These are phyloP conservation scores for Myotis findleyi DNA, from an alignment of 2,797 vertebrate species.

Conservation along the genomic window DNA sequence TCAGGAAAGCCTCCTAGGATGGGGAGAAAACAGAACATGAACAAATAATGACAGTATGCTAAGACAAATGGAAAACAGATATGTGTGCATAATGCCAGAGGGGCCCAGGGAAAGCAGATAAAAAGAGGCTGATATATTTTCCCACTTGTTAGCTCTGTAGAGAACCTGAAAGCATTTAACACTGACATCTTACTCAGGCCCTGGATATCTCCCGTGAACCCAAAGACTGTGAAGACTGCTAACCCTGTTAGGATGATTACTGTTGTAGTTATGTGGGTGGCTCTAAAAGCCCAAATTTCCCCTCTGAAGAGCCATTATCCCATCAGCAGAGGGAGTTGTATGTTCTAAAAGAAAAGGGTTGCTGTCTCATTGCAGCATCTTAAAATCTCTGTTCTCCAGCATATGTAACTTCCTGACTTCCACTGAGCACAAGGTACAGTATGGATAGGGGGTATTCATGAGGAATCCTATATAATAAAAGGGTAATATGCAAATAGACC, in stretches of 20 bases:
- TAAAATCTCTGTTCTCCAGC: neutral
- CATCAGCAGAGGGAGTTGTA: no score
- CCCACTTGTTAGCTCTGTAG: neutral
- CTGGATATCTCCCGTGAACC: neutral
- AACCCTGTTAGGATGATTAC: neutral
- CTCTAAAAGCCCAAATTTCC: neutral
- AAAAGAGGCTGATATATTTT: neutral
- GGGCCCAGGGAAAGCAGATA: neutral
- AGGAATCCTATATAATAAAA: neutral
- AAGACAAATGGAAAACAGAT: neutral
- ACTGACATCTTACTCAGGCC: neutral
- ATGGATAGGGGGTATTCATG: neutral
- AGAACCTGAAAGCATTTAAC: neutral
- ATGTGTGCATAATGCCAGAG: neutral
- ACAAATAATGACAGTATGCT: neutral
- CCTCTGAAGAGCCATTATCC: neutral
- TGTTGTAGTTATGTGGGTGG: neutral
- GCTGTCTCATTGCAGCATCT: neutral
- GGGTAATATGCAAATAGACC: no score
- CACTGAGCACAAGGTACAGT: neutral
- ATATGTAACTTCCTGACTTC: neutral
- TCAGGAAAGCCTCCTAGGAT: neutral
- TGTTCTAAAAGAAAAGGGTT: neutral
- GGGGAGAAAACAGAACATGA: neutral
- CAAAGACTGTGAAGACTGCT: neutral